phyloP scores from a whole-genome alignment of 2,888 invertebrate genomes.

The Leptopilina myrica region DNA sequence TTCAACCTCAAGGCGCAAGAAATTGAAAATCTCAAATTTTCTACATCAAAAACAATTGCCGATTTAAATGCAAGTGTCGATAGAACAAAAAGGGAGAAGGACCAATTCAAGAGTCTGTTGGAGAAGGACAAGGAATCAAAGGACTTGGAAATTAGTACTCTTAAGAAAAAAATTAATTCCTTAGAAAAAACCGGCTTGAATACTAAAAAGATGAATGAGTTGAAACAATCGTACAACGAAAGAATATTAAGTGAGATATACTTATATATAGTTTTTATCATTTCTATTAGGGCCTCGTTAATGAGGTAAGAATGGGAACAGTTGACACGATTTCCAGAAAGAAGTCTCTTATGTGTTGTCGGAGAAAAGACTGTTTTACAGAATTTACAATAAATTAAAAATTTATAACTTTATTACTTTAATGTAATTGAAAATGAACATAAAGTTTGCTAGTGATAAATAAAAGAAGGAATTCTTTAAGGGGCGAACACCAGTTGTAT shows the following conservation, averaged over 20 bases:
- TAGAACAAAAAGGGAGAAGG: constrained; percentile 80
- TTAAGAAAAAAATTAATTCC: constrained; percentile 85
- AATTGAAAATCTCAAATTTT: constrained; percentile 77
- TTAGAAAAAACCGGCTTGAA: constrained; percentile 82
- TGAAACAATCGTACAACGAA: constrained; percentile 83
- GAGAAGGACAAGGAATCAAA: constrained; percentile 88
- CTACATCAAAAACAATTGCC: constrained; percentile 77
- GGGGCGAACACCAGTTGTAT: too few species aligned
- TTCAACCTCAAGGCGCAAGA: constrained; percentile 81
- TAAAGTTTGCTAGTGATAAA: too few species aligned
- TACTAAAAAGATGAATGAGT: constrained; percentile 82
- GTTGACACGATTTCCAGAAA: too few species aligned
- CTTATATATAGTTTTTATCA: not conserved
- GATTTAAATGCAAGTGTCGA: constrained; percentile 78
- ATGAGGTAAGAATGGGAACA: too few species aligned
- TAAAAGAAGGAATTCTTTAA: too few species aligned
- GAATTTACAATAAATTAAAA: too few species aligned
- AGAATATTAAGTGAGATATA: constrained; percentile 82
- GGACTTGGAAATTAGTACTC: constrained; percentile 86
- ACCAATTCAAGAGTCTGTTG: constrained; percentile 82
- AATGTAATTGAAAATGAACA: too few species aligned
- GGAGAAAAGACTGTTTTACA: too few species aligned
- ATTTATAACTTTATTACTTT: too few species aligned
- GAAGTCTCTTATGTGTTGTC: too few species aligned
- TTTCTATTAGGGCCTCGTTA: too few species aligned